These are phyloP conservation scores for Platycercus adscitus DNA, from an alignment of 2,113 vertebrate genomes.

Conservation along the genomic window DNA sequence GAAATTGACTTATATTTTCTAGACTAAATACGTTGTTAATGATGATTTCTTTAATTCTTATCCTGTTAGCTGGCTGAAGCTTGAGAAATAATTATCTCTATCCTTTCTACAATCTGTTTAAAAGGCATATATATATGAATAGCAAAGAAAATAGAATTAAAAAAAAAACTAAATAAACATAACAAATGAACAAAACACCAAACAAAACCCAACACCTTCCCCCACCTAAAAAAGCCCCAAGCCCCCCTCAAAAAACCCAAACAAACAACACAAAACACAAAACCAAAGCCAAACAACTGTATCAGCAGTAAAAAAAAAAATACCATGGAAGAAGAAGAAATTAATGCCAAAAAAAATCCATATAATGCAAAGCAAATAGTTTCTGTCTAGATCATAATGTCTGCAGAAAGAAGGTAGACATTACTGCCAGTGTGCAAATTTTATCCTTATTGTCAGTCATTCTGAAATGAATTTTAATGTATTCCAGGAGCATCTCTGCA, in stretches of 20 bases:
- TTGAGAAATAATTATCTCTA: background rate
- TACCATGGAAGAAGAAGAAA: background rate
- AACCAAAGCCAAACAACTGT: background rate
- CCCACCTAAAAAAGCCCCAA: background rate
- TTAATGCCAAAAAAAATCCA: background rate
- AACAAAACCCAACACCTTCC: background rate
- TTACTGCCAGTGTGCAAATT: background rate
- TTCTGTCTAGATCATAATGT: background rate
- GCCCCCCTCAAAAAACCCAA: rapidly evolving
- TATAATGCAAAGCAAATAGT: background rate
- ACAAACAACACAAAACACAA: background rate
- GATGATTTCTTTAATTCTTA: background rate
- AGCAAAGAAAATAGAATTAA: background rate
- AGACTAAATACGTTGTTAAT: background rate
- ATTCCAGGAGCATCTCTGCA: background rate
- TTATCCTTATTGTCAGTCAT: background rate
- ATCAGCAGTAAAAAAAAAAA: background rate
- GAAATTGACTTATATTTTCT: background rate
- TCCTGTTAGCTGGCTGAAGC: background rate
- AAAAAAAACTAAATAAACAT: background rate
- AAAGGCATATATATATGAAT: background rate
- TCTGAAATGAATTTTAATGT: background rate
- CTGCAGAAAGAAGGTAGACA: background rate
- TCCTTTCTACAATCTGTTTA: background rate
- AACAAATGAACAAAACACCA: background rate